phyloP scores from a whole-genome alignment of 1,140 invertebrate genomes.

The Eubasilissa regina region DNA sequence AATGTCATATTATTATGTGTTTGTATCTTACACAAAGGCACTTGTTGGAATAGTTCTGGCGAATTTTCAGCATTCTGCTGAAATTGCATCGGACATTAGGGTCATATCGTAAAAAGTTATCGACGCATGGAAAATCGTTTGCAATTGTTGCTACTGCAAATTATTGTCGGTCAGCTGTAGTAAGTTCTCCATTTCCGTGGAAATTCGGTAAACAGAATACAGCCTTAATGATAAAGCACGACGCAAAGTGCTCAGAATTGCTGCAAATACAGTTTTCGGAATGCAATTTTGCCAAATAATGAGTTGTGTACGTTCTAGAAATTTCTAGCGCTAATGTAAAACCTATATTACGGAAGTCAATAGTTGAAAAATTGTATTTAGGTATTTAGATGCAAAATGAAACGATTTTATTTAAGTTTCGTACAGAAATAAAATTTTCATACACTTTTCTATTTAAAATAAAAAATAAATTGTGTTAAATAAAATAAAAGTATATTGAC shows the following conservation, averaged over 20 bases:
- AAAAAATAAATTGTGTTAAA: no score
- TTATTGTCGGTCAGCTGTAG: not conserved
- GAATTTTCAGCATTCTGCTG: not conserved
- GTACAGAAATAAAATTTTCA: no score
- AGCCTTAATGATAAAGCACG: conserved; percentile 22
- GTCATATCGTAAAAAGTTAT: conserved; percentile 23
- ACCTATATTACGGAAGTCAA: no score
- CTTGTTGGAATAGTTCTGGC: no score
- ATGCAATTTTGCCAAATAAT: conserved; percentile 7
- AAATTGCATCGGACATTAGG: conserved; percentile 5
- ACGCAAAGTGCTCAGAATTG: not conserved
- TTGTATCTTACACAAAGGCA: no score
- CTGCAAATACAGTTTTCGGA: conserved; percentile 14
- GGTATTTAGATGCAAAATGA: no score
- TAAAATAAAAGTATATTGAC: no score
- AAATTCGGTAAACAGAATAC: conserved; percentile 20
- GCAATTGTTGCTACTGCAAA: not conserved
- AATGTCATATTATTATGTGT: no score
- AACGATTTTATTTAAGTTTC: no score
- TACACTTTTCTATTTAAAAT: no score
- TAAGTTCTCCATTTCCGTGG: conserved; percentile 1
- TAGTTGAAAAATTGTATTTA: no score
- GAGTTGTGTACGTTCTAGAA: not conserved
- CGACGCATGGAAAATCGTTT: not conserved
- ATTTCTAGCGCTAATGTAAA: not conserved